phyloP scores from a whole-genome alignment of 2,888 invertebrate genomes.

The Fragum whitleyi region DNA sequence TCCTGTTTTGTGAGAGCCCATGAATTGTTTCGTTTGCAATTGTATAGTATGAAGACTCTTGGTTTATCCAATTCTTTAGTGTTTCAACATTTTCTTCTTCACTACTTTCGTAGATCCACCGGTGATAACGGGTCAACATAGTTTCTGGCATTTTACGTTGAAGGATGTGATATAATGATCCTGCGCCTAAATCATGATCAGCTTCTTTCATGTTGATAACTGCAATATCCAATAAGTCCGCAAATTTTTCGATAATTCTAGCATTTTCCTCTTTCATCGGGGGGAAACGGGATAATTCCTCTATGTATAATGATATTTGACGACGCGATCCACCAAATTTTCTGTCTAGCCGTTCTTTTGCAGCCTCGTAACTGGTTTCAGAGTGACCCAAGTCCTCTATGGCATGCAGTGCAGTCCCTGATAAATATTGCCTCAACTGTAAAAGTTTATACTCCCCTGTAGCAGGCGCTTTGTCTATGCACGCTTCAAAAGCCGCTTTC shows the following conservation, averaged over 20 bases:
- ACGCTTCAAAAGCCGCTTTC: slow-evolving; percentile 11
- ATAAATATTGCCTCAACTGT: background rate
- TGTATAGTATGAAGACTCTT: no score
- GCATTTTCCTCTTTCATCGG: slow-evolving; percentile 11
- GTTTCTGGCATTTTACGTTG: slow-evolving; percentile 31
- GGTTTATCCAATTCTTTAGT: no score
- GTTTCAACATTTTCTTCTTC: slow-evolving; percentile 19
- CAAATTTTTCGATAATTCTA: background rate
- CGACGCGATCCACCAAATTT: background rate
- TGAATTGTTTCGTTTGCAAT: slow-evolving; percentile 29
- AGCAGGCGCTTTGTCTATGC: background rate
- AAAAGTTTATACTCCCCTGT: slow-evolving; percentile 11
- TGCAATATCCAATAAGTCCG: background rate
- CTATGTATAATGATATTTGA: background rate
- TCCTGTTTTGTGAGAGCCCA: slow-evolving; percentile 28
- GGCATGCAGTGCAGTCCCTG: background rate
- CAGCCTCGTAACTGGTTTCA: slow-evolving; percentile 10
- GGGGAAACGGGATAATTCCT: background rate
- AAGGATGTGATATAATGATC: slow-evolving; percentile 5
- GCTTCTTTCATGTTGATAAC: slow-evolving; percentile 15
- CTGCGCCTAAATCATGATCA: background rate
- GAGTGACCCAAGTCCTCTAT: slow-evolving; percentile 10
- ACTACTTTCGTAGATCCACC: slow-evolving; percentile 37
- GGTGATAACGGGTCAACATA: slow-evolving; percentile 39
- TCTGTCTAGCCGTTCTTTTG: background rate